Conservation (phyloP, 2,797 vertebrate genomes). For the Phrynocephalus guinanensis region DNA sequence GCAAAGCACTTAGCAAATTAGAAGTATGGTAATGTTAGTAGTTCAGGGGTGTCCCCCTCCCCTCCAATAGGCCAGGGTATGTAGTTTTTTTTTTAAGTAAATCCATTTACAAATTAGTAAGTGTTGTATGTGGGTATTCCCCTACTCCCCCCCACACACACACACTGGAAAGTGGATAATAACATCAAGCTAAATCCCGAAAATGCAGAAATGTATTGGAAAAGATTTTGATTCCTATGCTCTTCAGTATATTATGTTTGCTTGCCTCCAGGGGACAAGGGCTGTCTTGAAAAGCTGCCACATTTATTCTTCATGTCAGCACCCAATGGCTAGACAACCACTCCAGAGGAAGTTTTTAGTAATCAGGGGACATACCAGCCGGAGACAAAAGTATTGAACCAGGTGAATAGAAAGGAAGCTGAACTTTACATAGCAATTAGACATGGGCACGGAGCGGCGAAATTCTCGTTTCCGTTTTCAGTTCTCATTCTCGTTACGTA, state of each 20-base stretch:
- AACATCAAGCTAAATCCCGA: not conserved
- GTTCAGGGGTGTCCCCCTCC: too few relatives aligned
- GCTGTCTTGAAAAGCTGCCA: constrained; percentile 42
- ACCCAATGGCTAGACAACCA: constrained; percentile 9
- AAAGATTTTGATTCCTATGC: constrained; percentile 33
- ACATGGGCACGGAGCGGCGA: too few relatives aligned
- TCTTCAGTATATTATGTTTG: constrained; percentile 10
- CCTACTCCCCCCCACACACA: too few relatives aligned
- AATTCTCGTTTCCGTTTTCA: too few relatives aligned
- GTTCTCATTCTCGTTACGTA: too few relatives aligned
- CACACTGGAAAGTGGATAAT: not conserved
- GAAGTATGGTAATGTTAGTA: not conserved
- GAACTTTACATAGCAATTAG: constrained; percentile 17
- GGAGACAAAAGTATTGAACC: constrained; percentile 27
- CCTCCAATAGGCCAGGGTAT: not conserved
- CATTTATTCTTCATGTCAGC: constrained; percentile 30
- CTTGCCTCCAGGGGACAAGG: constrained; percentile 25
- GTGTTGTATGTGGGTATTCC: not conserved
- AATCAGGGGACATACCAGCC: constrained; percentile 20
- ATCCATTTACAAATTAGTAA: constrained; percentile 23
- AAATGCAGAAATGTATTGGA: constrained; percentile 38
- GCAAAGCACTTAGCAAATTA: constrained; percentile 27
- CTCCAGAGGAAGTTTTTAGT: not conserved
- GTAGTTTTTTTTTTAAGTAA: not conserved
- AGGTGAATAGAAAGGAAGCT: constrained; percentile 36